Base-by-base conservation (phyloP, 2,797 vertebrate species). In the Alectoris magna region DNA sequence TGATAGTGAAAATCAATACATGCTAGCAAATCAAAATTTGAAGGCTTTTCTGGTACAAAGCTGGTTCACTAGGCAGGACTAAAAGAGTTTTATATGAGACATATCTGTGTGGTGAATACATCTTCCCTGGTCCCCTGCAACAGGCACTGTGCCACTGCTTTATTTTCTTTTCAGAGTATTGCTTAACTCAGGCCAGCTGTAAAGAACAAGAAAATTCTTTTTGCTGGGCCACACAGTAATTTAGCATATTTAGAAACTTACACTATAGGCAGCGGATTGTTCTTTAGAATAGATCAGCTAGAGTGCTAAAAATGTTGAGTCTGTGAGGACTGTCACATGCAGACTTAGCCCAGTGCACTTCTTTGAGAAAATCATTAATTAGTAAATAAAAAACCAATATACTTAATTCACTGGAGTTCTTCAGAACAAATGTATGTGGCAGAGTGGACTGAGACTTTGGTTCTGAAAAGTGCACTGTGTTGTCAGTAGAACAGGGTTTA, bases 1-100 rank as follows among this genome's bases (percentile, higher is more conserved):
- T 68, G 49, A 60, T 90, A 5, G 14, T 55, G 58, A 94, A 86
- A 95, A 87, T 93, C 88, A 14, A 74, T 94, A 24, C 15, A 16
- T 6, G 19, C 74, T 93, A 83, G 23, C 48, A 88, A 81, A 84
- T 74, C 31, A 70, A 78, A 88, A 76, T 48, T 53, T 53, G 56
- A 73, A 39, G 49, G 18, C 4, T 66, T 79, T 82, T 74, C 41
- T 88, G 36, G 7, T 72, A 46, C 31, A 64, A 39, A 81, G 51
- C 18, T 43, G 19, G 27, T 49, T 88, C 43, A 49, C 18, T 29
- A 68, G 29, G 22, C 16, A 53, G 64, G 64, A 71, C 29, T 38
- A 11, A 70, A 82, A 34, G 13, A 8, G 2, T 46, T 84, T 8
- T 53, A 27, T 29, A 36, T 53, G 34, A 38, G 11, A 14, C 27